Base-by-base conservation (phyloP, 2,888 invertebrate genomes). In the Nemoura dubitans region DNA sequence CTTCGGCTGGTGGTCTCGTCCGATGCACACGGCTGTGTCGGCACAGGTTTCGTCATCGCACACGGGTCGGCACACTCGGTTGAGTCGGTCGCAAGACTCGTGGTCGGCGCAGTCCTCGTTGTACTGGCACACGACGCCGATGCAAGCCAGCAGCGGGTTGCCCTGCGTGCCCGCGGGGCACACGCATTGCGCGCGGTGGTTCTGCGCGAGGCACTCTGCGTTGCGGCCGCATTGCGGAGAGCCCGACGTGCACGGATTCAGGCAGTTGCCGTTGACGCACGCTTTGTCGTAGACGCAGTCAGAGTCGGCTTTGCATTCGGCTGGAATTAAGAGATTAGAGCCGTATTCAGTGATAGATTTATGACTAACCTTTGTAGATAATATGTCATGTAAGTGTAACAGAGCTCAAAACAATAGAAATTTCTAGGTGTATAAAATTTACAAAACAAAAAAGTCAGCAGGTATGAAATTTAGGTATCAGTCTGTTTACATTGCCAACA, bases 151-250 rank as follows among this genome's bases (percentile, higher is more conserved):
- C 88, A 94, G 94, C 0, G 97, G 96, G 91, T 97, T 95, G 78
- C 97, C 97, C 91, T 96, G 97, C 5, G 96, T 97, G 80, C 97
- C 98, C 0, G 94, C 92, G 78, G 97, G 97, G 91, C 98, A 98
- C 87, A 94, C 93, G 90, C 98, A 98, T 87, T 96, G 95, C 0
- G 96, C 95, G 86, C 94, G 94, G 90, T 98, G 98, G 77, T 95
- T 95, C 88, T 95, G 93, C 0, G 95, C 95, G 81, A 94, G 92
- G 90, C 98, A 98, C 88, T 95, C 93, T 1, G 97, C 97, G 36
- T 95, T 96, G 78, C 95, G 94, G 14, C 97, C 97, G 89, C 98
- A 98, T 0, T 94, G 94, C 16, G 94, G 92, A 29, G 92, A 90
- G 27, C 94, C 94, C 26, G 93, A 91, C 0, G 93, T 91, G 90